Evolutionary conservation across 2,113 vertebrate species (phyloP).

Genomic region (Ctenodactylus gundi): DNA sequence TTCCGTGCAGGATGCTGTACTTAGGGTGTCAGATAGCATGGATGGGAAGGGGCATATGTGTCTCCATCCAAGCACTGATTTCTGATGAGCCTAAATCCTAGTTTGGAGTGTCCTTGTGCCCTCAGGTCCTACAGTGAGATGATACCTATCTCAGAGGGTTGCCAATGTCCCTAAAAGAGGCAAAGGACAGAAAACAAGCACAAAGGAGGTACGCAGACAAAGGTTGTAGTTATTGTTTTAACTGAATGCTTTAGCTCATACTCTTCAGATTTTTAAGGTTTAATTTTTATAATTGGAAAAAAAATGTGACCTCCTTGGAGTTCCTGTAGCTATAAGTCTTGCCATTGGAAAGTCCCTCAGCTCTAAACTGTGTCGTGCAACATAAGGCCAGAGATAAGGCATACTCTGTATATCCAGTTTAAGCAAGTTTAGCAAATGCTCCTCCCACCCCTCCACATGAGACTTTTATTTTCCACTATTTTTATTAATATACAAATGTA

Average conservation of each 20-base stretch:
- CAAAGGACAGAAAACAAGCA: not conserved
- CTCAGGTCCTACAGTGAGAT: not conserved
- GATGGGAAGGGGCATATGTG: not conserved
- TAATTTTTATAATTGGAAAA: constrained; percentile 6
- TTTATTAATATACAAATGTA: too few relatives aligned
- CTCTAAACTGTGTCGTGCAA: not conserved
- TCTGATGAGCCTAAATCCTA: not conserved
- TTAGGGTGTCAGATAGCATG: not conserved
- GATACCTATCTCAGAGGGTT: not conserved
- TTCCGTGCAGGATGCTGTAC: not conserved
- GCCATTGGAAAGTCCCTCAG: not conserved
- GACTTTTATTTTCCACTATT: too few relatives aligned
- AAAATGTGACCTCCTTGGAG: not conserved
- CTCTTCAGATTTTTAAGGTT: not conserved
- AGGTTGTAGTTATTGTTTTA: not conserved
- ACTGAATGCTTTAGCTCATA: not conserved
- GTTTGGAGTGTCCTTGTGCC: not conserved
- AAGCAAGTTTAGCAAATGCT: not conserved
- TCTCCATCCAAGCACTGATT: not conserved
- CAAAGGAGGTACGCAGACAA: not conserved
- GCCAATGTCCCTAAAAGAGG: not conserved
- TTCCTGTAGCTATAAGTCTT: not conserved
- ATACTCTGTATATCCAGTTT: not conserved
- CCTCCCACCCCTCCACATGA: not conserved
- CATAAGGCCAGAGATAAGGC: not conserved